phyloP scores from a whole-genome alignment of 1,140 invertebrate species.

The Wiebesia pumilae region DNA sequence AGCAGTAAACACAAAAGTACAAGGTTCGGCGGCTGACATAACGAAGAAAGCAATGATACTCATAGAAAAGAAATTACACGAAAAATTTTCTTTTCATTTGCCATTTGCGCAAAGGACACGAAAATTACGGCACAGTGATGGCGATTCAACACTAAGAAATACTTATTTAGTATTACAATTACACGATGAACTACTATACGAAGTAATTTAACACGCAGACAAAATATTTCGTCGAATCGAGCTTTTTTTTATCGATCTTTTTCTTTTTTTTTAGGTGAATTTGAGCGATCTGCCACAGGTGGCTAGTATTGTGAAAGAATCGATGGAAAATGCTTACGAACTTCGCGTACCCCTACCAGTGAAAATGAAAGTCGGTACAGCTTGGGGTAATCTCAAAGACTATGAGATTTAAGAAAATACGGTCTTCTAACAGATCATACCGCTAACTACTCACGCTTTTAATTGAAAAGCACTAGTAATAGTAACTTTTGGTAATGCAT shows the following conservation, averaged over 20 bases:
- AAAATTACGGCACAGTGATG: conserved; percentile 65
- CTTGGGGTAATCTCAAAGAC: conserved; percentile 85
- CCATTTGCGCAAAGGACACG: conserved; percentile 56
- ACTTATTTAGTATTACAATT: conserved; percentile 89
- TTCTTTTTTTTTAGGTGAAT: conserved; percentile 65
- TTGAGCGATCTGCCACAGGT: conserved; percentile 78
- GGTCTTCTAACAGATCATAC: too few relatives aligned
- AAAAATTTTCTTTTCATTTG: conserved; percentile 63
- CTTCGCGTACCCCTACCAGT: conserved; percentile 88
- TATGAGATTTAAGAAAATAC: conserved; percentile 53
- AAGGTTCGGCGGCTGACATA: conserved; percentile 97
- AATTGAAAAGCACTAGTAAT: not conserved
- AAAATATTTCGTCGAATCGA: not conserved
- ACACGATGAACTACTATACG: conserved; percentile 97
- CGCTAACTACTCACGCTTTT: not conserved
- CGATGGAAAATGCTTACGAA: conserved; percentile 87
- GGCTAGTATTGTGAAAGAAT: conserved; percentile 80
- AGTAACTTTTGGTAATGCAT: not conserved
- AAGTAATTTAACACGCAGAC: conserved; percentile 78
- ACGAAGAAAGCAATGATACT: conserved; percentile 92
- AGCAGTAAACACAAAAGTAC: conserved; percentile 95
- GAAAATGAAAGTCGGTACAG: conserved; percentile 86
- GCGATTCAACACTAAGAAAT: conserved; percentile 61
- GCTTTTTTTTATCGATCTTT: not conserved
- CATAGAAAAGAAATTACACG: conserved; percentile 79